Evolutionary conservation across 1,140 invertebrate species (phyloP).

Genomic region (Agraylea sexmaculata): DNA sequence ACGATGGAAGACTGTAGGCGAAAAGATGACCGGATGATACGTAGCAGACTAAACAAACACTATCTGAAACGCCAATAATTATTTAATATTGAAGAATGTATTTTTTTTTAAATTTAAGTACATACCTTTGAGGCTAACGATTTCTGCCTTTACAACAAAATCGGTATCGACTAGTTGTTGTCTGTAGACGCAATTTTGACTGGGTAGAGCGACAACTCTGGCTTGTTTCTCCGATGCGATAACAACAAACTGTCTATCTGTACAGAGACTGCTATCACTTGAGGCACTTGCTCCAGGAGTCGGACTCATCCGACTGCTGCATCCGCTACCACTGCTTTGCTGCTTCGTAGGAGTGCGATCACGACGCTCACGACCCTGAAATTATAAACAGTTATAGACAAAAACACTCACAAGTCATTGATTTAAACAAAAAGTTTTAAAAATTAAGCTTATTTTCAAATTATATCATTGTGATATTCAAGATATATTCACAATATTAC

Average conservation of each 20-base stretch:
- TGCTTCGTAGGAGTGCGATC: slow-evolving; percentile 49
- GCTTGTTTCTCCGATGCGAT: slow-evolving; percentile 92
- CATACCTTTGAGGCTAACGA: slow-evolving; percentile 82
- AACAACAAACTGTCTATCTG: slow-evolving; percentile 84
- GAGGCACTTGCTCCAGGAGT: slow-evolving; percentile 42
- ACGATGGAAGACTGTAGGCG: slow-evolving; percentile 85
- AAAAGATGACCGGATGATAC: slow-evolving; percentile 85
- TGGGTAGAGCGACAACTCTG: slow-evolving; percentile 84
- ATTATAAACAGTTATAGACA: slow-evolving; percentile 7
- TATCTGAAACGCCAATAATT: slow-evolving; percentile 53
- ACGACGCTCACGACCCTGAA: slow-evolving; percentile 26
- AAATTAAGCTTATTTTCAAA: too few species aligned
- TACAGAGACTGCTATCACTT: slow-evolving; percentile 44
- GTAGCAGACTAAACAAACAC: slow-evolving; percentile 87
- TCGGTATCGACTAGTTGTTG: slow-evolving; percentile 76
- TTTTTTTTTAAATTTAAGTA: not conserved
- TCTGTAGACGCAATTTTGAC: slow-evolving; percentile 81
- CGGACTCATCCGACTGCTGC: slow-evolving; percentile 60
- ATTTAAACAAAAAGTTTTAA: slow-evolving; percentile 1
- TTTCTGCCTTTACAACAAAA: slow-evolving; percentile 89
- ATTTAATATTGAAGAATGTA: not conserved
- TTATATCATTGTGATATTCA: too few species aligned
- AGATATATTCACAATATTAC: too few species aligned
- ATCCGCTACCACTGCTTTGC: slow-evolving; percentile 33
- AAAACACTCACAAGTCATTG: not conserved